Evolutionary conservation across 1,140 invertebrate species (phyloP).

Genomic region (Drosophila arawakana): DNA sequence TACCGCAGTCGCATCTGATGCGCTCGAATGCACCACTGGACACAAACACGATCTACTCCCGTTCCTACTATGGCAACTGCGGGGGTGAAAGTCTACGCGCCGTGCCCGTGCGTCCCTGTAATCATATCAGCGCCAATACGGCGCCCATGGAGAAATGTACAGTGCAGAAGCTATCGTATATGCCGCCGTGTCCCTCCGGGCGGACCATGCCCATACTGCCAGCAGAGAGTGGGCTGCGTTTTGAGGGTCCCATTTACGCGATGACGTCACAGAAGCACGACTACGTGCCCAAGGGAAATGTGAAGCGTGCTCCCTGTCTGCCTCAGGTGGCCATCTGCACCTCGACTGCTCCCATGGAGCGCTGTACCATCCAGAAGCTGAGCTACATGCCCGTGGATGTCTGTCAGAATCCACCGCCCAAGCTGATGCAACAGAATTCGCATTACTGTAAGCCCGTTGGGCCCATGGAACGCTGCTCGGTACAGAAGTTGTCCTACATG

Average conservation of each 20-base stretch:
- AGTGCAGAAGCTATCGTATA: conserved; percentile 86
- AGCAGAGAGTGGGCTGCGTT: conserved; percentile 65
- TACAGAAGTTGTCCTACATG: conserved; percentile 87
- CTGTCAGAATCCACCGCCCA: conserved; percentile 78
- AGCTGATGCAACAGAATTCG: conserved; percentile 80
- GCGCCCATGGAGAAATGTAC: conserved; percentile 85
- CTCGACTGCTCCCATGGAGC: conserved; percentile 85
- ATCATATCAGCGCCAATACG: conserved; percentile 66
- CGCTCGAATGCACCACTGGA: conserved; percentile 86
- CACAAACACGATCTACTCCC: conserved; percentile 86
- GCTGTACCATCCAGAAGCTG: conserved; percentile 85
- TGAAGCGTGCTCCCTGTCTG: conserved; percentile 85
- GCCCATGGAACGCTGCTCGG: conserved; percentile 84
- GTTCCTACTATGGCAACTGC: conserved; percentile 86
- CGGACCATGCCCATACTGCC: conserved; percentile 82
- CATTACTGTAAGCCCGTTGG: conserved; percentile 84
- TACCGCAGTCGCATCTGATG: conserved; percentile 85
- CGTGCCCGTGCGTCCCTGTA: conserved; percentile 78
- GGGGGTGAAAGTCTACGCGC: conserved; percentile 48
- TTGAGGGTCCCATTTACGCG: conserved; percentile 89
- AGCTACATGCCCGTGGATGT: conserved; percentile 86
- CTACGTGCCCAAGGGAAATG: conserved; percentile 88
- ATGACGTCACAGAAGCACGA: conserved; percentile 90
- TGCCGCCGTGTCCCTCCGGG: conserved; percentile 84
- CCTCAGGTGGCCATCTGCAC: conserved; percentile 85